These are phyloP conservation scores for Clupea harengus DNA, from an alignment of 2,113 vertebrate species.

Conservation along the genomic window DNA sequence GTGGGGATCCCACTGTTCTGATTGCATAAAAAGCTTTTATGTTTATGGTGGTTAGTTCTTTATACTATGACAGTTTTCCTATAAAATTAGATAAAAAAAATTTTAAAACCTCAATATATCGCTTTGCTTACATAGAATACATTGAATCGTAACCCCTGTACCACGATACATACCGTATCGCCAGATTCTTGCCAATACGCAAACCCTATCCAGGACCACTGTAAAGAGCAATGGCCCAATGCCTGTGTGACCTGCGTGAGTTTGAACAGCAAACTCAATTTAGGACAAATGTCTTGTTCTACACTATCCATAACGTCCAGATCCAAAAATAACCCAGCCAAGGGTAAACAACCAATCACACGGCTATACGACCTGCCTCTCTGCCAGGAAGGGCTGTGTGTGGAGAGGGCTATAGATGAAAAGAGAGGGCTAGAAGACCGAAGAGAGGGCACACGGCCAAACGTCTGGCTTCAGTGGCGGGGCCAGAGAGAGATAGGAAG, in stretches of 20 bases:
- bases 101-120: too few species aligned
- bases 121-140: too few species aligned
- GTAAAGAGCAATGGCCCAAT: background rate
- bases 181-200: too few species aligned
- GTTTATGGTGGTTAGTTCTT: too few species aligned
- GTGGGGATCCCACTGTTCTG: too few species aligned
- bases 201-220: background rate
- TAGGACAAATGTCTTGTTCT: background rate
- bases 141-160: too few species aligned
- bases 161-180: too few species aligned
- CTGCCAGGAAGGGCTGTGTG: background rate
- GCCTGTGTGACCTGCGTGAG: background rate
- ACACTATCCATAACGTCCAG: background rate
- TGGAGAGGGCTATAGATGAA: background rate
- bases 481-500: conserved; percentile 2
- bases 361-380: background rate
- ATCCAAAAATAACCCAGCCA: background rate
- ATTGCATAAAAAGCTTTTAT: too few species aligned
- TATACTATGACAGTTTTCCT: too few species aligned
- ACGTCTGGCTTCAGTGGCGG: background rate
- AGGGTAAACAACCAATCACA: background rate
- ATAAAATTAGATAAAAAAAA: too few species aligned
- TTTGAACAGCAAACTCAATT: background rate
- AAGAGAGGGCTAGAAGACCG: conserved; percentile 2
- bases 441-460: background rate